A percentile compares a stretch with the other conserved stretches of the same genome.
Evolutionary conservation across 2,888 invertebrate genomes (phyloP).

Genomic region (Conops quadrifasciatus): DNA sequence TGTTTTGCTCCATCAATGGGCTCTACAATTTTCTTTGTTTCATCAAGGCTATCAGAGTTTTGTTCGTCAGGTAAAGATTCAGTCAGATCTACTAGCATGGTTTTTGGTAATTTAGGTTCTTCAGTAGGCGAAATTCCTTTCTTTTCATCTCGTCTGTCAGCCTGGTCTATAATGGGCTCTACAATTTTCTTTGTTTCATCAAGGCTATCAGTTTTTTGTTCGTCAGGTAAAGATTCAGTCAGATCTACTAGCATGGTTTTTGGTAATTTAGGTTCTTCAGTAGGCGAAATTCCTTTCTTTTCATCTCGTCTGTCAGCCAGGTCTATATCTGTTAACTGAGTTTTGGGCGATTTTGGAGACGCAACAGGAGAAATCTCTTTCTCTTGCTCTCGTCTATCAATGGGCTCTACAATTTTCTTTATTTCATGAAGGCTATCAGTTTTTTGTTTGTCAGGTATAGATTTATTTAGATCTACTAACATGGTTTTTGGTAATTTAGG

Average conservation of each 20-base stretch:
- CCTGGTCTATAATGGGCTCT: background rate
- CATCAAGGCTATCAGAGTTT: background rate
- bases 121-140: background rate
- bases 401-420: background rate
- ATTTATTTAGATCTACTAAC: background rate
- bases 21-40: background rate
- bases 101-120: background rate
- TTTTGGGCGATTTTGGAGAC: too few relatives aligned
- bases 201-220: background rate
- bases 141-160: background rate
- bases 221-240: background rate
- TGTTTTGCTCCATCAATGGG: too few relatives aligned
- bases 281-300: slow-evolving; percentile 45
- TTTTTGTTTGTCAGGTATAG: background rate
- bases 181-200: background rate
- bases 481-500: background rate
- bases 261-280: slow-evolving; percentile 36
- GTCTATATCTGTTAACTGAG: background rate
- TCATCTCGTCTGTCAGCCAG: slow-evolving; percentile 34
- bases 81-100: background rate
- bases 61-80: background rate
- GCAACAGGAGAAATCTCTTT: too few relatives aligned
- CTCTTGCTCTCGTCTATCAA: background rate
- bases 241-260: background rate
- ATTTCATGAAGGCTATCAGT: background rate